These are phyloP conservation scores for Aeoliscus strigatus DNA, from an alignment of 2,797 vertebrate genomes.

Conservation along the genomic window DNA sequence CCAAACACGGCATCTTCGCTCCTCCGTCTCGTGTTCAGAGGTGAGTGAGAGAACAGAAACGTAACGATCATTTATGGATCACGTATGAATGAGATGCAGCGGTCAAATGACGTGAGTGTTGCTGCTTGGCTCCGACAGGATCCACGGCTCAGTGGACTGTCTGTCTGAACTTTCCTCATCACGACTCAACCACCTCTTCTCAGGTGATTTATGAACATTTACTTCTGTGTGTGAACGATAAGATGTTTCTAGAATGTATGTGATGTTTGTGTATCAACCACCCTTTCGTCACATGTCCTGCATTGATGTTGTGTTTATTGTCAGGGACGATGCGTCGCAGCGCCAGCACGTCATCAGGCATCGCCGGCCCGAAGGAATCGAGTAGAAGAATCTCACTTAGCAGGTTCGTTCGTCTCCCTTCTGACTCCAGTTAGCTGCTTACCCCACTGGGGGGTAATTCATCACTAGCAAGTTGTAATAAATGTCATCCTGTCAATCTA, in stretches of 20 bases:
- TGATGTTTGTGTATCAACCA: too few species aligned
- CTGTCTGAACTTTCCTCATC: constrained; percentile 85
- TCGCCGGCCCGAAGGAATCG: constrained; percentile 80
- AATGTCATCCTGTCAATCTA: too few species aligned
- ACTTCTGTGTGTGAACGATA: too few species aligned
- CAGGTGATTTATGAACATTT: too few species aligned
- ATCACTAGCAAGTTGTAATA: too few species aligned
- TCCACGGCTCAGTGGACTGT: constrained; percentile 88
- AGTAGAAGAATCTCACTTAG: constrained; percentile 79
- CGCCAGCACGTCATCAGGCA: constrained; percentile 85
- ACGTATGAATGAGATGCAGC: not conserved
- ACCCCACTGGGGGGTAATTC: too few species aligned
- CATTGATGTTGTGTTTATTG: constrained; percentile 16
- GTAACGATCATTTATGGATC: not conserved
- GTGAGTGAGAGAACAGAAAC: too few species aligned
- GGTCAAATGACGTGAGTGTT: not conserved
- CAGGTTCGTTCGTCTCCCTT: constrained; percentile 72
- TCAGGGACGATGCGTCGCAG: constrained; percentile 87
- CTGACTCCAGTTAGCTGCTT: constrained; percentile 19
- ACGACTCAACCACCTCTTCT: constrained; percentile 78
- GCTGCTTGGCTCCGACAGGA: constrained; percentile 49
- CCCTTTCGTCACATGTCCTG: too few species aligned
- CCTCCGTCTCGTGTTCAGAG: constrained; percentile 92
- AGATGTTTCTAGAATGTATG: too few species aligned
- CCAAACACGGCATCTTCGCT: constrained; percentile 91